Conservation (phyloP, 2,113 vertebrate genomes). For the Centrocercus urophasianus region DNA sequence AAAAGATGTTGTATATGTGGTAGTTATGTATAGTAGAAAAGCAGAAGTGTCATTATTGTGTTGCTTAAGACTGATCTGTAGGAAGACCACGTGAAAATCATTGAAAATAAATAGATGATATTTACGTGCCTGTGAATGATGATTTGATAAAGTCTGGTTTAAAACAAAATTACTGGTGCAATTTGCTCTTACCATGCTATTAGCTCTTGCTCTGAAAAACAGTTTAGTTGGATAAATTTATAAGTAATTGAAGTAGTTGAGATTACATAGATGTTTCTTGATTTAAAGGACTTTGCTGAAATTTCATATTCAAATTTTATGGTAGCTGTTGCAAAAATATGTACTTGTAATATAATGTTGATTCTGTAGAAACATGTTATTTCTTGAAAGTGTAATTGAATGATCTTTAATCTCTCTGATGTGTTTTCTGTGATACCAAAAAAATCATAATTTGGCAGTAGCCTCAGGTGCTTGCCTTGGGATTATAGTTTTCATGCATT, state of each 20-base stretch:
- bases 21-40: neutral
- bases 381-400: constrained; percentile 7
- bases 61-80: neutral
- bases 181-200: neutral
- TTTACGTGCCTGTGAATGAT: neutral
- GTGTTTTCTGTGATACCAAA: constrained; percentile 3
- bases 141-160: neutral
- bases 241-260: neutral
- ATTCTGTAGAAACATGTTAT: neutral
- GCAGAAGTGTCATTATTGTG: neutral
- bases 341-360: neutral
- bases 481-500: neutral
- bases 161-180: neutral
- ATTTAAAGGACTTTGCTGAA: neutral
- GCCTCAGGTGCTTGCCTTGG: neutral
- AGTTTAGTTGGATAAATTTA: neutral
- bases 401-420: neutral
- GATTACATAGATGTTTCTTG: neutral
- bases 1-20: neutral
- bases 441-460: neutral
- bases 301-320: neutral
- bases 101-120: neutral
- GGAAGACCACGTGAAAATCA: neutral
- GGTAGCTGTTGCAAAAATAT: neutral
- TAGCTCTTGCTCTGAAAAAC: neutral